Percentiles rank a stretch among this genome's conserved stretches.
Evolutionary conservation across 2,888 invertebrate genomes (phyloP).

Genomic region (Aspidiotus destructor): DNA sequence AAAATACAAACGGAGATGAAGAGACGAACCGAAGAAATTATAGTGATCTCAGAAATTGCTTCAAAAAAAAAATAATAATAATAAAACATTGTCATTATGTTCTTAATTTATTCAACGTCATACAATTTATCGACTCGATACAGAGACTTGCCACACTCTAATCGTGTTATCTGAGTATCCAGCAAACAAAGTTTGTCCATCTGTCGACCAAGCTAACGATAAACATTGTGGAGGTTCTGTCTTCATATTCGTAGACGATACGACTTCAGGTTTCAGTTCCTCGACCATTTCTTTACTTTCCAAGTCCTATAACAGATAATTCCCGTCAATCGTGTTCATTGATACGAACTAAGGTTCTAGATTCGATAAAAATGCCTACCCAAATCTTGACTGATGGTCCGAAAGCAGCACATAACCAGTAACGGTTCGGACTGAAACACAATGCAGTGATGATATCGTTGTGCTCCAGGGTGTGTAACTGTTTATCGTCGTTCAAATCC

Average conservation of each 20-base stretch:
- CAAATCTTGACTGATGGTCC: constrained; percentile 98
- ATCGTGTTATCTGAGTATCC: constrained; percentile 98
- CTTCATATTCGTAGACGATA: constrained; percentile 60
- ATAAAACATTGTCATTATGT: not conserved
- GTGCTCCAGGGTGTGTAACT: constrained; percentile 95
- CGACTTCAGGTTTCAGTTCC: constrained; percentile 92
- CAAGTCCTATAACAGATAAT: constrained; percentile 60
- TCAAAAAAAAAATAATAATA: too few relatives aligned
- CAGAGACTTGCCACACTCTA: constrained; percentile 96
- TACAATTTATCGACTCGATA: constrained; percentile 55
- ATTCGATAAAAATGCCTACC: constrained; percentile 46
- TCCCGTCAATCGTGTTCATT: not conserved
- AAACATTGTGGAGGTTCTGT: constrained; percentile 91
- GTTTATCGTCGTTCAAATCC: constrained; percentile 99
- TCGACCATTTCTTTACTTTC: constrained; percentile 99
- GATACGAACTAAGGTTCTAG: constrained; percentile 29
- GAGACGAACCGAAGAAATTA: too few relatives aligned
- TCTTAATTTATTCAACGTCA: constrained; percentile 39
- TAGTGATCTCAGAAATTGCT: too few relatives aligned
- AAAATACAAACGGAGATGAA: too few relatives aligned
- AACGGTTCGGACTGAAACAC: constrained; percentile 98
- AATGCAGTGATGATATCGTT: constrained; percentile 96
- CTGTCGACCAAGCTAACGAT: constrained; percentile 96
- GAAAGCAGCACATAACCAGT: constrained; percentile 98
- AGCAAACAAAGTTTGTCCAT: constrained; percentile 97